A percentile compares a stretch with the other conserved stretches of the same genome.
phyloP scores from a whole-genome alignment of 2,888 invertebrate species.

The Meandrusa payeni region DNA sequence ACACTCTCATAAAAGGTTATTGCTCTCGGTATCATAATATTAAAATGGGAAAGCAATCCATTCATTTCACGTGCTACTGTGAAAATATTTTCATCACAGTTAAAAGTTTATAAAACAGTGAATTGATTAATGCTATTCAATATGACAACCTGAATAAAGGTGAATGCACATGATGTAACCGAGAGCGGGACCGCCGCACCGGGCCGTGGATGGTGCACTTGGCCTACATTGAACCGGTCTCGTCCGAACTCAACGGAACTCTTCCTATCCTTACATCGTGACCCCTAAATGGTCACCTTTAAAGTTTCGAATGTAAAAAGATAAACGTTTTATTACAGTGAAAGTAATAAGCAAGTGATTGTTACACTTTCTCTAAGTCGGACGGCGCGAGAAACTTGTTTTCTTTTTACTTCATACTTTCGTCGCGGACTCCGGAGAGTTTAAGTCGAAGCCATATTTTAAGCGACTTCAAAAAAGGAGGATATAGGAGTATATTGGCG shows the following conservation, averaged over 20 bases:
- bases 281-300: constrained; percentile 20
- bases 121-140: constrained; percentile 48
- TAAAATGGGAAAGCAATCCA: background rate
- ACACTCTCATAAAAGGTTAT: background rate
- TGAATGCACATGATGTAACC: constrained; percentile 54
- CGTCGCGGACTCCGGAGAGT: constrained; percentile 9
- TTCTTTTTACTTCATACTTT: constrained; percentile 18
- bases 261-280: constrained; percentile 43
- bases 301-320: constrained; percentile 2
- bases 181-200: constrained; percentile 27
- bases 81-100: constrained; percentile 8
- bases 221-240: constrained; percentile 60
- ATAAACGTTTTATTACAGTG: constrained; percentile 37
- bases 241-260: constrained; percentile 41
- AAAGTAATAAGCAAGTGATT: constrained; percentile 48
- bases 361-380: constrained; percentile 50
- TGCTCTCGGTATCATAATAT: background rate
- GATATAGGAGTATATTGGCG: too few species aligned
- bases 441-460: constrained; percentile 7
- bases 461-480: too few species aligned
- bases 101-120: constrained; percentile 31
- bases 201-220: constrained; percentile 52
- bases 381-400: constrained; percentile 26
- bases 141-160: constrained; percentile 36
- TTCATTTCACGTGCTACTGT: background rate